Percentiles rank a stretch among this genome's conserved stretches.
Evolutionary conservation across 1,140 invertebrate genomes (phyloP).

Genomic region (Rhopalosiphum padi): DNA sequence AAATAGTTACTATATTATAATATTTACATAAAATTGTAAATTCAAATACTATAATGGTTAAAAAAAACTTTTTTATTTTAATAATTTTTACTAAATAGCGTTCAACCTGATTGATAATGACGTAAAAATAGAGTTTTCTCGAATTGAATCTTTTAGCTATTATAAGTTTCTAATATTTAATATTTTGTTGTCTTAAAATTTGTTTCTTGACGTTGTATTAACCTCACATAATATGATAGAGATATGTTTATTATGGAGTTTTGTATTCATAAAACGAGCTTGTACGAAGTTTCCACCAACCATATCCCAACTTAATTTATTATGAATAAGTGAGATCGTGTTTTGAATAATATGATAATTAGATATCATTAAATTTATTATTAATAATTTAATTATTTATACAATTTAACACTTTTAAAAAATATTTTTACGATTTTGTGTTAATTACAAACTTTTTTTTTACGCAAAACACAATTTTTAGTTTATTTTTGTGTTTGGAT

Average conservation of each 20-base stretch:
- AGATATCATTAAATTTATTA: background rate
- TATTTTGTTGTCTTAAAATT: background rate
- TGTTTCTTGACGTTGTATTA: background rate
- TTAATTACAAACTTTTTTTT: too few species aligned
- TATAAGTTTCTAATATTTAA: background rate
- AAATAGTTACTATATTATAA: too few species aligned
- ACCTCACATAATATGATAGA: background rate
- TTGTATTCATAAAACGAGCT: too few species aligned
- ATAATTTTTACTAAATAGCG: too few species aligned
- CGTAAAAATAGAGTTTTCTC: background rate
- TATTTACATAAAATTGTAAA: background rate
- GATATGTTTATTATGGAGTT: background rate
- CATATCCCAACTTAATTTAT: too few species aligned
- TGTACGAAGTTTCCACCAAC: background rate
- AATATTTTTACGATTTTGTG: background rate
- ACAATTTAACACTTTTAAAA: background rate
- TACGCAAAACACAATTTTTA: too few species aligned
- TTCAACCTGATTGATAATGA: background rate
- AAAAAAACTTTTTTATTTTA: background rate
- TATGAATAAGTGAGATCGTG: too few species aligned
- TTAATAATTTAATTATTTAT: background rate
- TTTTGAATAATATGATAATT: background rate
- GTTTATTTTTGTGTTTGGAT: too few species aligned
- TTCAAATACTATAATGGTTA: background rate
- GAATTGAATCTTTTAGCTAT: background rate